Evolutionary conservation across 2,113 vertebrate species (phyloP).

Genomic region (Gnathonemus longibarbis): DNA sequence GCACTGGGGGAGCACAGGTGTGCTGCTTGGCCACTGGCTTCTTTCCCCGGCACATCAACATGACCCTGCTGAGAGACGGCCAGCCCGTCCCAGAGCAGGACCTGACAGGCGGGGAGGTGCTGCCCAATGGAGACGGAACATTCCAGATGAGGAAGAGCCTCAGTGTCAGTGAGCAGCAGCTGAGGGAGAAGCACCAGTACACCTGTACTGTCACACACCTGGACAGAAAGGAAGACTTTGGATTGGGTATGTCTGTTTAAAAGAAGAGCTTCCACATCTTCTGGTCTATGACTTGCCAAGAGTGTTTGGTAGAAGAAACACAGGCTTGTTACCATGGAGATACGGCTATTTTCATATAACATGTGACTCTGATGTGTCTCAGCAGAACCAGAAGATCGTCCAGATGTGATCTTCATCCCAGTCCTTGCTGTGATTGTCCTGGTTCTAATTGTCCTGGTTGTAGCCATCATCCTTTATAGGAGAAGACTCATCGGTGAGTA

Average conservation of each 20-base stretch:
- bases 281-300: neutral
- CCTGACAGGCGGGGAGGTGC: too few relatives aligned
- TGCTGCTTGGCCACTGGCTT: neutral
- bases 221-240: too few relatives aligned
- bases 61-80: too few relatives aligned
- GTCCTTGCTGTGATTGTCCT: neutral
- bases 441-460: neutral
- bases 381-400: neutral
- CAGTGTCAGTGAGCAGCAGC: too few relatives aligned
- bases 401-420: neutral
- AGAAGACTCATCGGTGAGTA: neutral
- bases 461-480: rapidly evolving
- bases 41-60: too few relatives aligned
- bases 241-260: too few relatives aligned
- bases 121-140: too few relatives aligned
- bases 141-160: too few relatives aligned
- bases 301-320: neutral
- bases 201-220: too few relatives aligned
- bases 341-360: neutral
- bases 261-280: neutral
- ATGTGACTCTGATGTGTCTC: neutral
- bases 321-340: neutral
- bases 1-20: neutral
- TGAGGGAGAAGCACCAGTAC: too few relatives aligned
- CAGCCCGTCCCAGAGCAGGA: too few relatives aligned